These are phyloP conservation scores for Daboia siamensis DNA, from an alignment of 2,113 vertebrate species.

Conservation along the genomic window DNA sequence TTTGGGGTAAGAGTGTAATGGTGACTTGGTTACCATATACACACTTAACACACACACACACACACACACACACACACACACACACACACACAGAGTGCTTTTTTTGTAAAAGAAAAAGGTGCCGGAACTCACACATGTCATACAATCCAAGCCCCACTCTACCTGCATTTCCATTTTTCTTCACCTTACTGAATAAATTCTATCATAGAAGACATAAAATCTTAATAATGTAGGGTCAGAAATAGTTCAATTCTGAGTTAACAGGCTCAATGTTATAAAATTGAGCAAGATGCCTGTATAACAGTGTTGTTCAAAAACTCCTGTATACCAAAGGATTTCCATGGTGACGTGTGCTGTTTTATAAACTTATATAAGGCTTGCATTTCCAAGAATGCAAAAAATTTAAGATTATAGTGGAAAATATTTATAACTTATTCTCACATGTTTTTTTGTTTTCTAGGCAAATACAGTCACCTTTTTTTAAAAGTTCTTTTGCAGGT, in stretches of 20 bases:
- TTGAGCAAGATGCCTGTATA: neutral
- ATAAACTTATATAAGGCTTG: neutral
- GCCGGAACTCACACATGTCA: too few relatives aligned
- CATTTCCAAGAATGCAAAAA: neutral
- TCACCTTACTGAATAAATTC: neutral
- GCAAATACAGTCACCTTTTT: conserved; percentile 16
- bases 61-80: too few relatives aligned
- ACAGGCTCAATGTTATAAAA: neutral
- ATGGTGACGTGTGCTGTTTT: neutral
- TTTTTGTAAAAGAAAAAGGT: too few relatives aligned
- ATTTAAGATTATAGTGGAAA: neutral
- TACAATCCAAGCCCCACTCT: neutral
- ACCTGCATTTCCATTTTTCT: neutral
- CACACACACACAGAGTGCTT: too few relatives aligned
- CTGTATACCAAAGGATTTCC: neutral
- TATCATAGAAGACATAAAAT: neutral
- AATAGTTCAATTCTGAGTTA: neutral
- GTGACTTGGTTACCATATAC: neutral
- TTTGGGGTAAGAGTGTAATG: neutral
- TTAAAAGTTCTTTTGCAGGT: conserved; percentile 8
- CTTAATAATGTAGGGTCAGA: neutral
- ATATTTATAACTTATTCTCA: neutral
- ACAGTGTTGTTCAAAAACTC: neutral
- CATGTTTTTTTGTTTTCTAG: conserved; percentile 18
- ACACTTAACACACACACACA: too few relatives aligned